Conservation (phyloP, 2,113 vertebrate species). For the Bujurquina vittata region DNA sequence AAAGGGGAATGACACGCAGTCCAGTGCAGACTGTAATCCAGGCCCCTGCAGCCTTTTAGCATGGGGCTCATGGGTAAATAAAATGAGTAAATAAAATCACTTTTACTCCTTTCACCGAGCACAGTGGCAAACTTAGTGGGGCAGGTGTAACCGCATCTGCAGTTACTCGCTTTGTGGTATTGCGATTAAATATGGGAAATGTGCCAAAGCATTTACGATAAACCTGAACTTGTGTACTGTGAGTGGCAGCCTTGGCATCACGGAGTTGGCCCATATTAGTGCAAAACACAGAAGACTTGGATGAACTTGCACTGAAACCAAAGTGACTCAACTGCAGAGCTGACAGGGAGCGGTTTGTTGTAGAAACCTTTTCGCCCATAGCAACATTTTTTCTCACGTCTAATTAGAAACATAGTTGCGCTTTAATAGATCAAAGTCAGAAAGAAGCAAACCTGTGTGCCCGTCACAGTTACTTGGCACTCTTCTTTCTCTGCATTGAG, state of each 20-base stretch:
- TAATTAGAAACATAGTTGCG: constrained; percentile 37
- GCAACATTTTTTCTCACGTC: constrained; percentile 46
- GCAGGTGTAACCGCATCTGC: too few relatives aligned
- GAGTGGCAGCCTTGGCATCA: background rate
- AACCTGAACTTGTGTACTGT: background rate
- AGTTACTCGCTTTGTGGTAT: background rate
- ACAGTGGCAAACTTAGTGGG: background rate
- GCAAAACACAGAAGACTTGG: background rate
- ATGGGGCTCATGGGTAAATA: background rate
- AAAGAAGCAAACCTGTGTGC: background rate
- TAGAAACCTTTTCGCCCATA: constrained; percentile 56
- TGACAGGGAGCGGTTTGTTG: constrained; percentile 57
- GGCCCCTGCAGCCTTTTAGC: background rate
- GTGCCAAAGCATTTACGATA: background rate
- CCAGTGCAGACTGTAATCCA: background rate
- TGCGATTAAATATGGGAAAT: background rate
- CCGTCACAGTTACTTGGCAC: constrained; percentile 6
- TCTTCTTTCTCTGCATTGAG: constrained; percentile 13
- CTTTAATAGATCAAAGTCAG: constrained; percentile 32
- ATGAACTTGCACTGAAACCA: constrained; percentile 6
- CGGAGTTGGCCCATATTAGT: background rate
- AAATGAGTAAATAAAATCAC: background rate
- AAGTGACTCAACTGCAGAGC: constrained; percentile 19
- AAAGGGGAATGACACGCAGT: background rate
- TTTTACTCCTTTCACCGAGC: background rate